Base-by-base conservation (phyloP, 2,113 vertebrate genomes). In the Pipra filicauda region DNA sequence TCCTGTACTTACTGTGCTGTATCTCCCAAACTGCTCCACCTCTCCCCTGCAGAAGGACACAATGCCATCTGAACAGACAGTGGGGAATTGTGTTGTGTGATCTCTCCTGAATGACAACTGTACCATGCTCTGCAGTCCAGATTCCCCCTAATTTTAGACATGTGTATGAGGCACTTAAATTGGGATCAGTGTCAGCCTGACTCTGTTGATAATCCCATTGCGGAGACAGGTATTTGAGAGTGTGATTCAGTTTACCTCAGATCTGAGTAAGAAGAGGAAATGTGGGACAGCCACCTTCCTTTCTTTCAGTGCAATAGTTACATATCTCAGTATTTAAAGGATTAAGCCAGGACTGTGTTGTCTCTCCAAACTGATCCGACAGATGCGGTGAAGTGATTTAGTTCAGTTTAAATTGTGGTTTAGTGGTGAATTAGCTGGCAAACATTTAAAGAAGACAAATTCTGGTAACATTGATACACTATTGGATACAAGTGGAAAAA, bases 351-450 rank as follows among this genome's bases (percentile, higher is more conserved):
- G 51, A 48, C 95, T 78, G 39, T 78, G 83, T 81, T 92, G 69
- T 93, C 80, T 94, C 92, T 95, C 75, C 95, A 90, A 93, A 88
- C 79, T 81, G 75, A 92, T 86, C 85, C 46, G 79, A 88, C 69
- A 93, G 79, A 91, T 91, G 92, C 19, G 48, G 37, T 73, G 74
- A 94, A 91, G 90, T 94, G 72, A 96, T 93, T 92, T 91, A 88
- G 65, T 91, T 93, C 31, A 77, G 48, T 65, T 93, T 84, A 91
- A 90, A 86, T 87, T 93, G 82, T 88, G 52, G n/a, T 65, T 95
- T 78, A 92, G 83, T 69, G 81, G 79, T 2, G 35, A 96, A 83
- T 93, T 93, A 93, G 57, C 57, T 92, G 80, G 79, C 44, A 91
- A 83, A 86, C 76, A 78, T 48, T 77, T 88, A n/a, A 93, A 72